Evolutionary conservation across 2,888 invertebrate species (phyloP).

Genomic region (Camponotus fellah): DNA sequence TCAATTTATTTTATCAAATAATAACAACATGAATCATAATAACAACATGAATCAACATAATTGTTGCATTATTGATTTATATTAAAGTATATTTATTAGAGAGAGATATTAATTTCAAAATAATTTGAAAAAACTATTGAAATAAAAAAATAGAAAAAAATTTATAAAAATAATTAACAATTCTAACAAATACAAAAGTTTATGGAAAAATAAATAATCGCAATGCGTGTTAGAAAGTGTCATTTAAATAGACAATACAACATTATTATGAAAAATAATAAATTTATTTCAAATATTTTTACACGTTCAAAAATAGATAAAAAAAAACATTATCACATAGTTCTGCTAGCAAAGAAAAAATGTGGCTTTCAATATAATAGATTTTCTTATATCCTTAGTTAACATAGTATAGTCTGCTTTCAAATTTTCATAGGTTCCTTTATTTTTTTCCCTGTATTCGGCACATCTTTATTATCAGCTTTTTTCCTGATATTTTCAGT

Average conservation of each 20-base stretch:
- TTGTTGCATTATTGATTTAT: background rate
- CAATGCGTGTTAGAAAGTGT: background rate
- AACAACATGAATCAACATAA: background rate
- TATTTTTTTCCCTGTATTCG: conserved; percentile 50
- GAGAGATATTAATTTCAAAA: background rate
- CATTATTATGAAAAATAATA: conserved; percentile 2
- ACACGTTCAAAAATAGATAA: background rate
- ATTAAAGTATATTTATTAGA: background rate
- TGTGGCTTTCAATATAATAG: background rate
- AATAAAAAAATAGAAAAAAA: background rate
- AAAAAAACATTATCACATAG: background rate
- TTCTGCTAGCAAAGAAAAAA: background rate
- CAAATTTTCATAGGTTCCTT: conserved; percentile 41
- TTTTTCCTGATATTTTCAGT: conserved; percentile 53
- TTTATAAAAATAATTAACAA: background rate
- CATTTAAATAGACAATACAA: background rate
- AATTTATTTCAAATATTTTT: conserved; percentile 23
- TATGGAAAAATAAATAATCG: background rate
- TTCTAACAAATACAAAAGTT: background rate
- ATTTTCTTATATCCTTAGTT: background rate
- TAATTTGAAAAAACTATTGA: background rate
- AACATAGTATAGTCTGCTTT: background rate
- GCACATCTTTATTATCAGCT: conserved; percentile 18
- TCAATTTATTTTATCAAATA: background rate
- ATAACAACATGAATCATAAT: background rate